Conservation (phyloP, 2,113 vertebrate species). For the Pelodiscus sinensis region DNA sequence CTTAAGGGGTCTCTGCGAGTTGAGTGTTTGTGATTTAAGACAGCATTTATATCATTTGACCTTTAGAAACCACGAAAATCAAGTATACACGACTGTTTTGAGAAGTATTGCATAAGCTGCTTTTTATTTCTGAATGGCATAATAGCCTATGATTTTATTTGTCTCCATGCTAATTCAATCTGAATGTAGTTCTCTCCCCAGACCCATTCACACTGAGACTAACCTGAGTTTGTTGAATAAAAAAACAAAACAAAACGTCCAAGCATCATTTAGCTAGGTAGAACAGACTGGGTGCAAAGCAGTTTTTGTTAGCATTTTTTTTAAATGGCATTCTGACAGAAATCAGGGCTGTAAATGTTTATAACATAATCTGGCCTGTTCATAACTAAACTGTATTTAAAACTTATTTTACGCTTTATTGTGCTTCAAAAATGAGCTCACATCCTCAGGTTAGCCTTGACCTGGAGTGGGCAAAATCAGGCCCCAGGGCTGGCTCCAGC, state of each 20-base stretch:
- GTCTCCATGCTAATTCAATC: background rate
- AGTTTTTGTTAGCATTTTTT: background rate
- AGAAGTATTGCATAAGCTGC: background rate
- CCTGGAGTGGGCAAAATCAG: too few relatives aligned
- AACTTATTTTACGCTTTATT: background rate
- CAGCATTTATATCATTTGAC: background rate
- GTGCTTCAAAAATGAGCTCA: background rate
- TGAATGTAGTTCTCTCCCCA: background rate
- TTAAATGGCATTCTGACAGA: background rate
- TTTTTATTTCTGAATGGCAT: background rate
- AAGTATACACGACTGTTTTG: background rate
- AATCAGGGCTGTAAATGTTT: background rate
- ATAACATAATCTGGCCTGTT: background rate
- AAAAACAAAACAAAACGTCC: background rate
- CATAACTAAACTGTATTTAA: background rate
- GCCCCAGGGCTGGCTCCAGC: too few relatives aligned
- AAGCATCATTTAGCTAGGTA: background rate
- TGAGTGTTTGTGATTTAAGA: background rate
- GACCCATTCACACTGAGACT: background rate
- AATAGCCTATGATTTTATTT: background rate
- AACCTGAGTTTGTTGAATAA: background rate
- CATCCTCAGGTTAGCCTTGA: background rate
- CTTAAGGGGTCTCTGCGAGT: background rate
- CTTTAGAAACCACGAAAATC: background rate
- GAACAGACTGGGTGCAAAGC: background rate